phyloP scores from a whole-genome alignment of 2,113 vertebrate species.

The Notechis scutatus region DNA sequence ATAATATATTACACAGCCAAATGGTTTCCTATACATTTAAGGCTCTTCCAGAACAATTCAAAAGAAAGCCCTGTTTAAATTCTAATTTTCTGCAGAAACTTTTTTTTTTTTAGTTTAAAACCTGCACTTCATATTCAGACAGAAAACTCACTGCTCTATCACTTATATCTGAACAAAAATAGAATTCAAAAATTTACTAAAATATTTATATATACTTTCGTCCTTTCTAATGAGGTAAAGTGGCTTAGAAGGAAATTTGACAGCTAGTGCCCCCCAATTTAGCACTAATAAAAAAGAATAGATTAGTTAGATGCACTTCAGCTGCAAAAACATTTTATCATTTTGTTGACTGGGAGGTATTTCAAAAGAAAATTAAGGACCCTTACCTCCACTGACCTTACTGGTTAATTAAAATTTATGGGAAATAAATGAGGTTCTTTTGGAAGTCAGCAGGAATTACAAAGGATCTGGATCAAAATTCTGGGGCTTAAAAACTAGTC shows the following conservation, averaged over 20 bases:
- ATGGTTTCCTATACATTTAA: background rate
- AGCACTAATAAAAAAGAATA: background rate
- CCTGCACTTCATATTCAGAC: background rate
- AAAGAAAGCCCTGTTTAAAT: background rate
- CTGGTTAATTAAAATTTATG: background rate
- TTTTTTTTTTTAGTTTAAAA: background rate
- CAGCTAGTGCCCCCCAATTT: background rate
- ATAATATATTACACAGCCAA: background rate
- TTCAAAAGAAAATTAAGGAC: background rate
- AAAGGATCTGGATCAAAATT: no score
- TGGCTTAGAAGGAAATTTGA: background rate
- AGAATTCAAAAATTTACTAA: background rate
- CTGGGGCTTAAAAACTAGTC: background rate
- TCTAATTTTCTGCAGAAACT: background rate
- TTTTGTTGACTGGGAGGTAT: background rate
- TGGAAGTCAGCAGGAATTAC: background rate
- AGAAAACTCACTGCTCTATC: background rate
- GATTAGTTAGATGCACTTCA: background rate
- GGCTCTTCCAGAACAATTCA: background rate
- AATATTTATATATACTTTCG: background rate
- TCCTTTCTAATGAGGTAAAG: background rate
- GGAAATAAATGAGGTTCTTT: background rate
- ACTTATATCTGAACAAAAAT: background rate
- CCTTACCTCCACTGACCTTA: background rate
- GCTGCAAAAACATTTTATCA: background rate